A percentile compares a stretch with the other conserved stretches of the same genome.
phyloP scores from a whole-genome alignment of 2,888 invertebrate species.

The Rhodophaea formosa region DNA sequence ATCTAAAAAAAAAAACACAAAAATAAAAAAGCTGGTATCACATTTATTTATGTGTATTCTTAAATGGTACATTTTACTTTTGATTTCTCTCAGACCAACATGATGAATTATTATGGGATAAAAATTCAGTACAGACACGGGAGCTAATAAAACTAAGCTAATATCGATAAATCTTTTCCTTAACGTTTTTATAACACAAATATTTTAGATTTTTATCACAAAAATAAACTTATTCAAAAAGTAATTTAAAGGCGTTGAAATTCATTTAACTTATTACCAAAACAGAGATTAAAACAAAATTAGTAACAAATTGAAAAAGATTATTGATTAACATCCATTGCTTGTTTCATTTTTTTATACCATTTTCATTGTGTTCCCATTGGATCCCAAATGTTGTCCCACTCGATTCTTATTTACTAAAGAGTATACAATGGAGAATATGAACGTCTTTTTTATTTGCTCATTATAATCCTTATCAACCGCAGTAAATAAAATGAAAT shows the following conservation, averaged over 20 bases:
- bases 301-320: conserved; percentile 2
- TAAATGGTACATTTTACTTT: too few relatives aligned
- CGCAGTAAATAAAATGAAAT: too few relatives aligned
- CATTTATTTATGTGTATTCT: too few relatives aligned
- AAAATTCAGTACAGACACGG: background rate
- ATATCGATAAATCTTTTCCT: background rate
- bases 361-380: background rate
- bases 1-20: too few relatives aligned
- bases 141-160: background rate
- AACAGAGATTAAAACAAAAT: conserved; percentile 4
- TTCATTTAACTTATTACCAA: background rate
- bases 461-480: too few relatives aligned
- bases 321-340: background rate
- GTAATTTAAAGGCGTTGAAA: background rate
- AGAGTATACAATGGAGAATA: too few relatives aligned
- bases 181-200: background rate
- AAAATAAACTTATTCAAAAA: background rate
- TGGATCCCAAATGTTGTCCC: background rate
- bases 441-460: too few relatives aligned
- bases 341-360: too few relatives aligned
- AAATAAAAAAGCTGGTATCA: too few relatives aligned
- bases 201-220: background rate
- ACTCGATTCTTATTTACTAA: too few relatives aligned
- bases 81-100: too few relatives aligned
- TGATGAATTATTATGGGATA: too few relatives aligned